Base-by-base conservation (phyloP, 2,797 vertebrate species). In the Peromyscus nudipes region DNA sequence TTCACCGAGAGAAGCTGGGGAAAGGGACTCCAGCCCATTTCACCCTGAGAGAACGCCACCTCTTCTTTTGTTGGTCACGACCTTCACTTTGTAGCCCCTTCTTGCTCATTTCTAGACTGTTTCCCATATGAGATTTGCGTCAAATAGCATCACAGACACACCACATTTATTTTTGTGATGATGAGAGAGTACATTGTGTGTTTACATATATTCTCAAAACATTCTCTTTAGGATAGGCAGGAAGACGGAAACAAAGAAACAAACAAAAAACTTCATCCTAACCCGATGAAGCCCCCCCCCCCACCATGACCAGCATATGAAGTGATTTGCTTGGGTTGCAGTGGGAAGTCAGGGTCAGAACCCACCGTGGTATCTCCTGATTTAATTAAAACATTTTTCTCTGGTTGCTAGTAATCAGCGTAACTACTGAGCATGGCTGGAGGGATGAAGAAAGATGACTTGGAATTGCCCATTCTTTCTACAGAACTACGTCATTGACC, bases 21-120 rank as follows among this genome's bases (percentile, higher is more conserved):
- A 64, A 86, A 84, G 46, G 81, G 37, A 13, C 27, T 10, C 19
- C 25, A 65, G 80, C 65, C 65, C 57, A 16, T 88, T 85, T 97
- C 96, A 76, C 91, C 86, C 95, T 83, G 91, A 96, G 88, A 92
- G 79, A 81, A 84, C 64, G 46, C 23, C 34, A n/a, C 0, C n/a
- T 37, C 40, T 77, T 97, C 64, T 52, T 84, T 94, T 55, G 25
- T 84, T 55, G 57, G 60, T 77, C 40, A 40, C 10, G 11, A 7
- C n/a, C 19, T 92, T 65, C 21, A 83, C 60, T 91, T 71, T 6
- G 37, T 43, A 46, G 29, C n/a, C 60, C 31, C 8, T 77, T 21
- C 60, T 43, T 27, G 34, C 52, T 62, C 16, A 55, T 71, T 92
- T 55, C 65, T 84, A 29, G 4, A 21, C 94, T 86, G 76, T 57